Percentiles rank a stretch among this genome's conserved stretches.
phyloP scores from a whole-genome alignment of 2,888 invertebrate species.

The Xestia rhomboidea region DNA sequence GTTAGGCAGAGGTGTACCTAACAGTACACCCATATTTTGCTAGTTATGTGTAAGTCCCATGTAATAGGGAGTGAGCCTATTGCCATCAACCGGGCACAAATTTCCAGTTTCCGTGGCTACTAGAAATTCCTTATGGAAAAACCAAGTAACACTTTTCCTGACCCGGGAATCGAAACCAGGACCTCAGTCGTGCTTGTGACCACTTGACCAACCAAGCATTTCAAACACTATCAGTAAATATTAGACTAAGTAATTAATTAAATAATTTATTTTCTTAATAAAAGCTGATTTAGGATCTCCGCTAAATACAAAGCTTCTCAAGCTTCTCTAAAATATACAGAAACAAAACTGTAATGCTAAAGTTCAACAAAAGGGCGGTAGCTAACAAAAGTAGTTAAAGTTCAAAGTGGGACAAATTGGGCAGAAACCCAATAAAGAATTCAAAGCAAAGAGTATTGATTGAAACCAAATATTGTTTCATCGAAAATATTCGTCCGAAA shows the following conservation, averaged over 20 bases:
- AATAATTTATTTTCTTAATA: not conserved
- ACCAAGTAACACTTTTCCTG: no score
- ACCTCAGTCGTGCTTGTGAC: no score
- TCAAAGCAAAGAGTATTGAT: conserved; percentile 53
- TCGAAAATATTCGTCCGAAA: conserved; percentile 20
- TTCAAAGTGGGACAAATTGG: conserved; percentile 51
- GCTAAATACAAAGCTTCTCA: conserved; percentile 4
- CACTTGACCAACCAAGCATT: no score
- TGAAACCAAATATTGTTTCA: conserved; percentile 43
- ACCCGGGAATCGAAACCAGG: no score
- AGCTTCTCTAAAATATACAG: conserved; percentile 14
- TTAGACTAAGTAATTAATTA: not conserved
- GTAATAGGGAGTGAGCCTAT: no score
- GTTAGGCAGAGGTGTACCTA: no score
- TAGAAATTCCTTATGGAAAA: no score
- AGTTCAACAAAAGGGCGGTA: conserved; percentile 38
- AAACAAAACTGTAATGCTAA: conserved; percentile 36
- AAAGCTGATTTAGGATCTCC: not conserved
- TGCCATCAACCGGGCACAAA: no score
- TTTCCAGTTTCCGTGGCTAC: no score
- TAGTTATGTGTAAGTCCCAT: no score
- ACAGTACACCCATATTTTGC: no score
- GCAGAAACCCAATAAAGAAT: conserved; percentile 48
- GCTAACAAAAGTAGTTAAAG: conserved; percentile 37
- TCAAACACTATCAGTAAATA: not conserved